Evolutionary conservation across 1,140 invertebrate species (phyloP), one percentile per base, ranked within the genome.

Genomic region (Mactra quadrangularis): DNA sequence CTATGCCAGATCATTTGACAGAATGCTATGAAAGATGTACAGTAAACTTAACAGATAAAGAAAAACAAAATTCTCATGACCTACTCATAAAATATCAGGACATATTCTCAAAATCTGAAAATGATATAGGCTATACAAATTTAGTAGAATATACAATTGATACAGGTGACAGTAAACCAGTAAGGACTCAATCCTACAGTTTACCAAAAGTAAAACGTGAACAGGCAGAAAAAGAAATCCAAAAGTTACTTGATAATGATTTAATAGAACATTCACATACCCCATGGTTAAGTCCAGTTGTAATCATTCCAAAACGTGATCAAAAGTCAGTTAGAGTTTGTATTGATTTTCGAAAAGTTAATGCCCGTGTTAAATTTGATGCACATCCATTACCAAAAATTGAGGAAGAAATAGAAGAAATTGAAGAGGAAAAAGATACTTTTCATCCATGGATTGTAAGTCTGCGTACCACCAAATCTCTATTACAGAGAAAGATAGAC

Each of bases 291-390:
- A 27, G 19, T 45, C 45, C 57, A 9, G 25, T 64, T 45, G 41
- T 77, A 33, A 13, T 77, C 17, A 25, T 64, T n/a, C 38, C 57
- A 19, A 77, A 64, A 52, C 25, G 25, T n/a, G 60, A 77, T 29
- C 15, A 45, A 15, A 62, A 41, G 17, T 45, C 57, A 15, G 31
- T 47, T 9, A 47, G 55, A 50, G 29, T 76, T 38, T 62, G 38
- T n/a, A 50, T 77, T 3, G 74, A 77, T 50, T 77, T 33, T 27
- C 41, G 74, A 19, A 52, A 77, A 77, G 25, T 77, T 19, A 77
- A 77, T 52, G 38, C 29, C 2, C 50, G 29, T 31, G 25, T 52
- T 19, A 62, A 64, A n/a, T 50, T n/a, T 50, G 74, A 77, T 52
- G 47, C 25, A 45, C 59, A 77, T 25, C 57, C 57, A 7, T 25